These are phyloP conservation scores for Hofmannophila pseudospretella DNA, from an alignment of 2,888 invertebrate species.

Conservation along the genomic window DNA sequence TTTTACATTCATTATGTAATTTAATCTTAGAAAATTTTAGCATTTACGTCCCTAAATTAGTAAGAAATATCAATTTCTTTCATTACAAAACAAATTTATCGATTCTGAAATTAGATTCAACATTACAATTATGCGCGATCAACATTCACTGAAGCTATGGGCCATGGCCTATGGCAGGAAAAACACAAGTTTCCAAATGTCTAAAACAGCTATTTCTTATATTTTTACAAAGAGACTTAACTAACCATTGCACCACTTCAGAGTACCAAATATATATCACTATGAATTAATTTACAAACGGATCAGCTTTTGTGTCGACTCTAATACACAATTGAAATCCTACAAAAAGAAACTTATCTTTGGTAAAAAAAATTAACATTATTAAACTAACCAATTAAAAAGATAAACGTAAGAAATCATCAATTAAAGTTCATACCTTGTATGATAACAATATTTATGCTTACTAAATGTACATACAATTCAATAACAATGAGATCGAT, in stretches of 20 bases:
- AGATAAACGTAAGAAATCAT: constrained; percentile 34
- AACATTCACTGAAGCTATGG: constrained; percentile 61
- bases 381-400: constrained; percentile 42
- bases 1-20: constrained; percentile 46
- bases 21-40: constrained; percentile 41
- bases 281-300: constrained; percentile 35
- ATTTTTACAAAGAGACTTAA: constrained; percentile 51
- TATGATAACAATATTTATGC: constrained; percentile 74
- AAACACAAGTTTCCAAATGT: constrained; percentile 14
- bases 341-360: constrained; percentile 66
- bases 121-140: constrained; percentile 28
- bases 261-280: constrained; percentile 55
- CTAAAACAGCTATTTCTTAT: constrained; percentile 37
- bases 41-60: constrained; percentile 19
- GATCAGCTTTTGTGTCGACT: constrained; percentile 35
- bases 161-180: too few relatives aligned
- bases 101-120: constrained; percentile 15
- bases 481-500: constrained; percentile 76
- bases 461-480: constrained; percentile 59
- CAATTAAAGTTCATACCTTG: constrained; percentile 72
- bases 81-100: constrained; percentile 17
- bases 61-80: constrained; percentile 15
- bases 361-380: constrained; percentile 53
- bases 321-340: constrained; percentile 36
- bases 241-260: constrained; percentile 69